Evolutionary conservation across 2,888 invertebrate species (phyloP), one percentile per base, ranked within the genome.

Genomic region (Drosophila quasianomalipes): DNA sequence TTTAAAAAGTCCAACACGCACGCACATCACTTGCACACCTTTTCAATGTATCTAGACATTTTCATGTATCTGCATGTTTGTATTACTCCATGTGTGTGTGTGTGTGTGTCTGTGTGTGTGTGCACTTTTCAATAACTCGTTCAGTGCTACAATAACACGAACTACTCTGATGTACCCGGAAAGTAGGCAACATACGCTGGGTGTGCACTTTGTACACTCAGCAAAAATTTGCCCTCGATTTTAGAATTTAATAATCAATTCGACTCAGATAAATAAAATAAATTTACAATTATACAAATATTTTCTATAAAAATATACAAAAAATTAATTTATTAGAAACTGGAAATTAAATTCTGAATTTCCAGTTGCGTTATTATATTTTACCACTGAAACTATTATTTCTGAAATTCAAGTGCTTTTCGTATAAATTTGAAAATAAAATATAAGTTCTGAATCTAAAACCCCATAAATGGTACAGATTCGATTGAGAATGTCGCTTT

Each of bases 121-220:
- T 47, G 63, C 78, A 70, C 69, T 77, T 89, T 85, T 85, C 90
- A 85, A 89, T 85, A 85, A 85, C 89, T 85, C 85, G 90, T 84
- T 80, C 75, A 80, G 77, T 75, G 75, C 89, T 84, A 84, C 85
- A 85, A 85, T 89, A 85, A 85, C 90, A 89, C 68, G 74, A 73
- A 57, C 73, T 58, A n/a, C 54, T 59, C 57, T 44, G 51, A 60
- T 51, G 57, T 41, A 41, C 64, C 68, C 57, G 30, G 28, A 81
- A 81, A 67, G 73, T 81, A 73, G 81, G 60, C 67, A 79, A 59
- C 74, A 60, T 55, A 44, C 55, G 54, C 72, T 76, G 67, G 52
- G 37, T 77, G 66, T 76, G 22, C 73, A 55, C 59, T 39, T 30
- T 30, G 1, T 30, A 57, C 57, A 57, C 57, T 57, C n/a, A 39